phyloP scores from a whole-genome alignment of 2,888 invertebrate species.

The Eucriotettix oculatus region DNA sequence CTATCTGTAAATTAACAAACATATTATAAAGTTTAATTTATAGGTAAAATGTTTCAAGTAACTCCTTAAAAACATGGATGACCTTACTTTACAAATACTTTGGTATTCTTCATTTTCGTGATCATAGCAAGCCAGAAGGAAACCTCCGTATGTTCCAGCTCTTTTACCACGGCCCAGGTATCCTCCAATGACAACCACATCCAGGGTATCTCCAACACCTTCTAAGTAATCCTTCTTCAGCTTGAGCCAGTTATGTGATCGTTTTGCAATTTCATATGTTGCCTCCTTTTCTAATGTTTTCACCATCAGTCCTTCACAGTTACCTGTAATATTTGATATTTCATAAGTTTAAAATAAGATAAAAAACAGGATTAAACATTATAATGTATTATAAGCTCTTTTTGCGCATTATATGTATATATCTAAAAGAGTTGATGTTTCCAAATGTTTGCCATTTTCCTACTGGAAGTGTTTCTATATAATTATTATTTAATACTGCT shows the following conservation, averaged over 20 bases:
- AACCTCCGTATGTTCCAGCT: conserved; percentile 87
- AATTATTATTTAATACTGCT: too few relatives aligned
- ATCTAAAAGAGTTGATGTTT: too few relatives aligned
- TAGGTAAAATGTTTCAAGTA: too few relatives aligned
- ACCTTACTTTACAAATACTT: conserved; percentile 67
- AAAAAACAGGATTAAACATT: background rate
- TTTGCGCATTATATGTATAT: too few relatives aligned
- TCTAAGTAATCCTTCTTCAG: conserved; percentile 96
- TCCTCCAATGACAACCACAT: conserved; percentile 89
- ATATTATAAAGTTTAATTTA: too few relatives aligned
- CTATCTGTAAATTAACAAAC: conserved; percentile 38
- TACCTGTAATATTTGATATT: conserved; percentile 34
- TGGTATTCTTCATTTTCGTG: conserved; percentile 82
- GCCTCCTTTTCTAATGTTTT: conserved; percentile 82
- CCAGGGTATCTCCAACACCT: conserved; percentile 90
- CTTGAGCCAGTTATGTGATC: conserved; percentile 90
- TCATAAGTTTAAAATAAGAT: too few relatives aligned
- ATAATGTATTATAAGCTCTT: too few relatives aligned
- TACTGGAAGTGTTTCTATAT: too few relatives aligned
- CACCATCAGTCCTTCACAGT: conserved; percentile 98
- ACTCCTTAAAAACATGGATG: background rate
- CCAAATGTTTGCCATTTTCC: too few relatives aligned
- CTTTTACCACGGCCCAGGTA: conserved; percentile 86
- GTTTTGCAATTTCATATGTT: conserved; percentile 91
- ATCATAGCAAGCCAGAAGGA: conserved; percentile 87